Percentiles rank a stretch among this genome's conserved stretches.
Evolutionary conservation across 2,113 vertebrate species (phyloP).

Genomic region (Maccullochella peelii): DNA sequence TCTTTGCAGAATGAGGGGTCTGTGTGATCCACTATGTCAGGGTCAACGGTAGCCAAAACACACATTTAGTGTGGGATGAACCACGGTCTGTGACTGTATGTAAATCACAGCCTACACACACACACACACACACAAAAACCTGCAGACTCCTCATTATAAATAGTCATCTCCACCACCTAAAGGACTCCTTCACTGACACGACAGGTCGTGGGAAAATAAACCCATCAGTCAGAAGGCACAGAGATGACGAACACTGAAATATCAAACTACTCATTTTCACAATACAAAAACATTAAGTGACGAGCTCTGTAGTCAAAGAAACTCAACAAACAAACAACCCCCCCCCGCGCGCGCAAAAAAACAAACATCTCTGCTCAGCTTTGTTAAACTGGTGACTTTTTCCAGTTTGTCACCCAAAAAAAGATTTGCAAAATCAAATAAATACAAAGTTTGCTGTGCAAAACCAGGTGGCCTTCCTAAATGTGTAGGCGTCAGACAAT

Average conservation of each 20-base stretch:
- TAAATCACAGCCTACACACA: conserved; percentile 48
- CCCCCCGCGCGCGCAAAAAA: neutral
- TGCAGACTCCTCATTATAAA: conserved; percentile 38
- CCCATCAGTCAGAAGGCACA: neutral
- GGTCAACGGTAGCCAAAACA: conserved; percentile 53
- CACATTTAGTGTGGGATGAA: conserved; percentile 41
- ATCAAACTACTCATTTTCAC: conserved; percentile 14
- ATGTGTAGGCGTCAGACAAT: conserved; percentile 65
- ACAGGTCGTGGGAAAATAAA: conserved; percentile 35
- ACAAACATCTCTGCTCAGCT: neutral
- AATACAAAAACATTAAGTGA: neutral
- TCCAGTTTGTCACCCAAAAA: neutral
- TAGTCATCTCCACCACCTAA: conserved; percentile 25
- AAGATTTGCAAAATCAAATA: conserved; percentile 13
- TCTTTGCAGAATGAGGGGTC: conserved; percentile 11
- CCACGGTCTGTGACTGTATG: conserved; percentile 13
- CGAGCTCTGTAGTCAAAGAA: neutral
- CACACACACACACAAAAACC: conserved; percentile 53
- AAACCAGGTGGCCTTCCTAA: conserved; percentile 45
- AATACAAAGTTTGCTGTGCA: conserved; percentile 21
- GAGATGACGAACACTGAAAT: conserved; percentile 27
- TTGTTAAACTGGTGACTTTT: neutral
- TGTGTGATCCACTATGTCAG: conserved; percentile 17
- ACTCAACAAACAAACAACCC: neutral
- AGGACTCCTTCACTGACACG: conserved; percentile 14